Percentiles rank a stretch among this genome's conserved stretches.
Evolutionary conservation across 2,797 vertebrate genomes (phyloP).

Genomic region (Notolabrus celidotus): DNA sequence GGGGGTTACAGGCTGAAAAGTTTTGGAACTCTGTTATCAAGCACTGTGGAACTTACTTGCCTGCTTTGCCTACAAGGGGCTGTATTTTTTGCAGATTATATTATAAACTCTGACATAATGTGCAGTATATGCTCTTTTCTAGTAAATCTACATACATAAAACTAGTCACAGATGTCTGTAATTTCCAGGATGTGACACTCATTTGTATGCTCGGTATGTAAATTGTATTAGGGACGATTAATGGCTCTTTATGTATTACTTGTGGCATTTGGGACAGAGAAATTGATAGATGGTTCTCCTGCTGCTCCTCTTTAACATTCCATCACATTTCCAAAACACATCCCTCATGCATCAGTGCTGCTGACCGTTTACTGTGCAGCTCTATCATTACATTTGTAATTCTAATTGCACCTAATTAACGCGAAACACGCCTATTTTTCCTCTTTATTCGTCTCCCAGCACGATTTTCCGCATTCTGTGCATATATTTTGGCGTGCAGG

Average conservation of each 20-base stretch:
- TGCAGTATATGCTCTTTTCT: too few relatives aligned
- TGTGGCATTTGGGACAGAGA: conserved; percentile 22
- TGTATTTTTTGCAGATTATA: too few relatives aligned
- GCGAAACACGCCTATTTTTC: conserved; percentile 42
- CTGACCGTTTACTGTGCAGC: conserved; percentile 6
- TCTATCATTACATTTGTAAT: background rate
- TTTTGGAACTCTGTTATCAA: too few relatives aligned
- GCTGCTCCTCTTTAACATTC: conserved; percentile 51
- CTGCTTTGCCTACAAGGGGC: too few relatives aligned
- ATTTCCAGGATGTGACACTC: too few relatives aligned
- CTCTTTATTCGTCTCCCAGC: conserved; percentile 9
- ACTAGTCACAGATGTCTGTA: too few relatives aligned
- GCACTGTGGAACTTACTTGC: too few relatives aligned
- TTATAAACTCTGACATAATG: too few relatives aligned
- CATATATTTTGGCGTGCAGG: conserved; percentile 27
- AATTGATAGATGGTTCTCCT: conserved; percentile 36
- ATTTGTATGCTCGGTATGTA: background rate
- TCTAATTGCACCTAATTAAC: conserved; percentile 35
- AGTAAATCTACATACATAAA: too few relatives aligned
- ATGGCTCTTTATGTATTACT: background rate
- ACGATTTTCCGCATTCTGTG: conserved; percentile 73
- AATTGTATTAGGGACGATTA: background rate
- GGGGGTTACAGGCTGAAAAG: too few relatives aligned
- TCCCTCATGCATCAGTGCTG: conserved; percentile 4
- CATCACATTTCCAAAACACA: conserved; percentile 58